Conservation (phyloP, 2,797 vertebrate genomes). For the Cetoscarus ocellatus region DNA sequence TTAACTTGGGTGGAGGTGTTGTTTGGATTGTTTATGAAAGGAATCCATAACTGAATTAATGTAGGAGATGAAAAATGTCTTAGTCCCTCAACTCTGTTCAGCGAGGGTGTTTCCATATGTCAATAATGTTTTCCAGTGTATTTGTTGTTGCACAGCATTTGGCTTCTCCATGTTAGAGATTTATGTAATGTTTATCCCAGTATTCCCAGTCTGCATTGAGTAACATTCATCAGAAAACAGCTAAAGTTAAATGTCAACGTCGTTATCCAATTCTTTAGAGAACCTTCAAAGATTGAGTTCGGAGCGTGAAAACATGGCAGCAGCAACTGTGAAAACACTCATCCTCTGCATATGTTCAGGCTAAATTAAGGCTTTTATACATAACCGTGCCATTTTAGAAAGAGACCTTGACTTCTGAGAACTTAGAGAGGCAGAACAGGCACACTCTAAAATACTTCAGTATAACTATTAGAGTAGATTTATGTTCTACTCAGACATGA, state of each 20-base stretch:
- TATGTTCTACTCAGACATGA: slow-evolving; percentile 33
- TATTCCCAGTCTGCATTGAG: neutral
- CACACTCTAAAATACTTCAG: neutral
- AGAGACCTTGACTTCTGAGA: slow-evolving; percentile 9
- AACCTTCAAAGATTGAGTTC: slow-evolving; percentile 59
- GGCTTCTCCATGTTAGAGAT: no score
- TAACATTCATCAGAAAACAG: neutral
- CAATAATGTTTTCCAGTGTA: no score
- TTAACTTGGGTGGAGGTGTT: no score
- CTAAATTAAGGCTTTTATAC: slow-evolving; percentile 54
- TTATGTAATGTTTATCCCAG: neutral
- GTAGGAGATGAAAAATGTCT: no score
- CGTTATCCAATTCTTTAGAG: slow-evolving; percentile 20
- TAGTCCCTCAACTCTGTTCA: no score
- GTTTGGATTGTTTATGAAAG: no score
- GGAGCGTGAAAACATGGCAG: slow-evolving; percentile 62
- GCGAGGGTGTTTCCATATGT: no score
- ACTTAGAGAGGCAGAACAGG: neutral
- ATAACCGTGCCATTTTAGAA: slow-evolving; percentile 27
- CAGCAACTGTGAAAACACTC: slow-evolving; percentile 69
- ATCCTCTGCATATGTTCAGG: slow-evolving; percentile 65
- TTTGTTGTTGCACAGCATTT: no score
- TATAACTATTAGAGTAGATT: neutral
- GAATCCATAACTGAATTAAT: no score
- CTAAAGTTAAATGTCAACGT: slow-evolving; percentile 20